Evolutionary conservation across 2,797 vertebrate species (phyloP).

Genomic region (Emydoidea blandingii): DNA sequence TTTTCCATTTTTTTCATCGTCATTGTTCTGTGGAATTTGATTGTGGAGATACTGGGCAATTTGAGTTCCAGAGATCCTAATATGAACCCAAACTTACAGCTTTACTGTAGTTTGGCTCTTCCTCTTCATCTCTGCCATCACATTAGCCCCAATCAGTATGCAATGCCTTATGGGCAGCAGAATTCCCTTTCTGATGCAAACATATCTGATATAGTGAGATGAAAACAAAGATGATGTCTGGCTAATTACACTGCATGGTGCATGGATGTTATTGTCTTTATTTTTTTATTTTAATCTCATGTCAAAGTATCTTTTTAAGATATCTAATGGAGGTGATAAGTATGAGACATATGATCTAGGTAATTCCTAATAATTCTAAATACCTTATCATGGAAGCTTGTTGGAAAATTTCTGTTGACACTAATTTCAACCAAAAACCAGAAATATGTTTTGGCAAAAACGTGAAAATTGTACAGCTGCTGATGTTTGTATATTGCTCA

Average conservation of each 20-base stretch:
- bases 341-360: neutral
- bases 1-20: neutral
- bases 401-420: neutral
- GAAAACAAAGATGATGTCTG: neutral
- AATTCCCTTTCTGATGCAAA: neutral
- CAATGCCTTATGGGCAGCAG: neutral
- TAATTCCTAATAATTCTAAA: constrained; percentile 13
- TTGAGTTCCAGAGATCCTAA: neutral
- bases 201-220: neutral
- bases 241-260: neutral
- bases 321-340: neutral
- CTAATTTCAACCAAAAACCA: neutral
- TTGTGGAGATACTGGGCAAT: constrained; percentile 12
- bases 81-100: constrained; percentile 22
- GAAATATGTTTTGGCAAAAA: neutral
- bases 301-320: neutral
- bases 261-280: neutral
- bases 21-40: neutral
- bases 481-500: neutral
- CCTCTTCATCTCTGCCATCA: constrained; percentile 24
- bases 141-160: neutral
- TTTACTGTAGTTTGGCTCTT: neutral
- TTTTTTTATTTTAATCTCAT: neutral
- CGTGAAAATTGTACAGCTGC: neutral
- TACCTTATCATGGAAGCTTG: neutral